Conservation (phyloP, 2,888 invertebrate species). For the Hecatera dysodea region DNA sequence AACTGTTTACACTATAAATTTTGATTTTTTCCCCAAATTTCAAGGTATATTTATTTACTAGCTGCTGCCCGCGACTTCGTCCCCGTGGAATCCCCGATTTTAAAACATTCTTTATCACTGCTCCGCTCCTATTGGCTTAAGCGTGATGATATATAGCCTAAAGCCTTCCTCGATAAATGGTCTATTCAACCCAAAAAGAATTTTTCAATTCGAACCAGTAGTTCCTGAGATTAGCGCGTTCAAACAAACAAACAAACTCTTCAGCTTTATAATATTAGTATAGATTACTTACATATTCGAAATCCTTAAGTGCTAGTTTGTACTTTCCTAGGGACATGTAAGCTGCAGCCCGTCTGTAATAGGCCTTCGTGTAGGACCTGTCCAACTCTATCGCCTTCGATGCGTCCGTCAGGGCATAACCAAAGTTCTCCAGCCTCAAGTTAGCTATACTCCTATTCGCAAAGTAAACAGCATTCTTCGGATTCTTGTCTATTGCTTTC, state of each 20-base stretch:
- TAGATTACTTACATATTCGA: slow-evolving; percentile 97
- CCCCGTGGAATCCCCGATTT: too few species aligned
- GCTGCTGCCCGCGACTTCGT: too few species aligned
- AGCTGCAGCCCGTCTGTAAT: slow-evolving; percentile 98
- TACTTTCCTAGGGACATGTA: slow-evolving; percentile 99
- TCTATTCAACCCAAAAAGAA: too few species aligned
- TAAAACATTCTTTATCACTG: too few species aligned
- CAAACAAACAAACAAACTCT: too few species aligned
- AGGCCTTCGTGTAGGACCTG: slow-evolving; percentile 97
- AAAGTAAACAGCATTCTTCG: slow-evolving; percentile 96
- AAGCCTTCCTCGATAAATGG: too few species aligned
- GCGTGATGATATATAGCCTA: too few species aligned
- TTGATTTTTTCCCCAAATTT: background rate
- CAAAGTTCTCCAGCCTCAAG: slow-evolving; percentile 98
- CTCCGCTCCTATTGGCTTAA: too few species aligned
- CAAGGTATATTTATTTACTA: too few species aligned
- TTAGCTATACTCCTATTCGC: slow-evolving; percentile 99
- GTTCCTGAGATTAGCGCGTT: too few species aligned
- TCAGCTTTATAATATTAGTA: too few species aligned
- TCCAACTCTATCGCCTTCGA: slow-evolving; percentile 97
- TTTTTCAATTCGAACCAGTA: too few species aligned
- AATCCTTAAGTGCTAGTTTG: slow-evolving; percentile 98
- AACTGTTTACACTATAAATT: background rate
- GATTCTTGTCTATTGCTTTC: slow-evolving; percentile 96
- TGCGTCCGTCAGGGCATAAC: slow-evolving; percentile 98